Percentiles rank a stretch among this genome's conserved stretches.
Conservation (phyloP, 2,113 vertebrate species). For the Tychaedon coryphoeus region DNA sequence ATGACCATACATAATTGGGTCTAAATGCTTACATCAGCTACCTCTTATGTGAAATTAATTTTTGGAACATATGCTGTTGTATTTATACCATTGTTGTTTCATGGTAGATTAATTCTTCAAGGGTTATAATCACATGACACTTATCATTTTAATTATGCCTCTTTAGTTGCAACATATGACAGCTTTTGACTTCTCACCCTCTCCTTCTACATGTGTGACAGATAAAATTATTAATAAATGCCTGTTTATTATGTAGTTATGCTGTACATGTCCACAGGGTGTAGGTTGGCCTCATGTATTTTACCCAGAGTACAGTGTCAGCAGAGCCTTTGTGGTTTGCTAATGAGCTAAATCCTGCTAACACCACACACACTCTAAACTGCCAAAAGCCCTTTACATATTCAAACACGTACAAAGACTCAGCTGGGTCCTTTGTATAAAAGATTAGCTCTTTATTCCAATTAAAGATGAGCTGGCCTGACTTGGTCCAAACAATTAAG, state of each 20-base stretch:
- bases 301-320: conserved; percentile 66
- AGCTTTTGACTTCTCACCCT: conserved; percentile 76
- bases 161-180: conserved; percentile 75
- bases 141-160: conserved; percentile 79
- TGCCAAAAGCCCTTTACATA: conserved; percentile 70
- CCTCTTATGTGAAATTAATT: conserved; percentile 69
- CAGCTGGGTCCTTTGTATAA: conserved; percentile 67
- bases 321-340: conserved; percentile 69
- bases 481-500: conserved; percentile 47
- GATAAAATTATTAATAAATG: conserved; percentile 82
- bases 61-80: conserved; percentile 70
- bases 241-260: conserved; percentile 79
- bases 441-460: conserved; percentile 76
- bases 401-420: conserved; percentile 63
- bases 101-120: conserved; percentile 77
- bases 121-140: conserved; percentile 76
- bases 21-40: conserved; percentile 64
- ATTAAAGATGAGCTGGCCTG: conserved; percentile 65
- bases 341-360: conserved; percentile 76
- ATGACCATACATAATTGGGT: conserved; percentile 48
- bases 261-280: conserved; percentile 73
- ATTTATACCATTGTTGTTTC: conserved; percentile 70
- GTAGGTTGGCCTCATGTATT: conserved; percentile 66
- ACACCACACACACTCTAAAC: conserved; percentile 62
- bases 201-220: conserved; percentile 71